These are phyloP conservation scores for Artibeus jamaicensis DNA, from an alignment of 2,797 vertebrate species.

Conservation along the genomic window DNA sequence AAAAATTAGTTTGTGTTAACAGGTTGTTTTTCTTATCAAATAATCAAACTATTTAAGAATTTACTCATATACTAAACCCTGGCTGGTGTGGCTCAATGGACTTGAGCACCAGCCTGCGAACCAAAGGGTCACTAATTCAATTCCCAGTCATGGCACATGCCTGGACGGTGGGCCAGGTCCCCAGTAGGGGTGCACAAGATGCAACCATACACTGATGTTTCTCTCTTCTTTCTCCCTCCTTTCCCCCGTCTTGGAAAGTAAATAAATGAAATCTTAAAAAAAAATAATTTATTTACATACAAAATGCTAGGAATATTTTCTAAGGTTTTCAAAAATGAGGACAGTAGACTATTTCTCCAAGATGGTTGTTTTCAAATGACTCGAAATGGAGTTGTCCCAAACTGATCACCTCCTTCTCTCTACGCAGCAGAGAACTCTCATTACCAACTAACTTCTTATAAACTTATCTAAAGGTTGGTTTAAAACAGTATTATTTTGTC, in stretches of 20 bases:
- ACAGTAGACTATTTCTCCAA: neutral
- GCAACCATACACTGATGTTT: too few relatives aligned
- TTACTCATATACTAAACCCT: neutral
- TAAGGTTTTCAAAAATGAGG: neutral
- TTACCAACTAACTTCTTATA: conserved; percentile 5
- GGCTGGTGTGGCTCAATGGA: too few relatives aligned
- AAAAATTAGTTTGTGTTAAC: neutral
- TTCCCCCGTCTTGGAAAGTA: too few relatives aligned
- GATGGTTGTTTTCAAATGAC: neutral
- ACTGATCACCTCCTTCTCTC: neutral
- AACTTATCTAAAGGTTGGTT: neutral
- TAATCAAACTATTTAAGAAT: neutral
- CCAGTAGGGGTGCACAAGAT: too few relatives aligned
- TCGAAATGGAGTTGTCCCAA: neutral
- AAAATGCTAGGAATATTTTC: neutral
- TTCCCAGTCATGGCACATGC: too few relatives aligned
- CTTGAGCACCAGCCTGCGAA: too few relatives aligned
- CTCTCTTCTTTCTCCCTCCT: too few relatives aligned
- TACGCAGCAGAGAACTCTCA: neutral
- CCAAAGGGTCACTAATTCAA: too few relatives aligned
- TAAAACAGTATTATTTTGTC: neutral
- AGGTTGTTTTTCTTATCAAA: neutral
- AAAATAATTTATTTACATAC: neutral
- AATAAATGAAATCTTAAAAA: too few relatives aligned
- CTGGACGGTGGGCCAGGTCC: too few relatives aligned